Evolutionary conservation across 1,140 invertebrate genomes (phyloP), one percentile per base, ranked within the genome.

Genomic region (Euura saliciscinereae): DNA sequence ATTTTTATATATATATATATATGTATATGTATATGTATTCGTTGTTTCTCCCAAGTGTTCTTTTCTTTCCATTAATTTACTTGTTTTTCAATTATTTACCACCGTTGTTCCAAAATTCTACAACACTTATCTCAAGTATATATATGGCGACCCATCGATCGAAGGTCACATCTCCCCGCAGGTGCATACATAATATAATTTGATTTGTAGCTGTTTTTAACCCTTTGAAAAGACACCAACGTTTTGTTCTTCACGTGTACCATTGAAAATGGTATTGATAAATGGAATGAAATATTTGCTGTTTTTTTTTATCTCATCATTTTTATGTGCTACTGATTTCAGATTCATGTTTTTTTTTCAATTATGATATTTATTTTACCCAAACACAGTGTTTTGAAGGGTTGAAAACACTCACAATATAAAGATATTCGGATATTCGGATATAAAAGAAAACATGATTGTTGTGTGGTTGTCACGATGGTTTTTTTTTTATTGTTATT

Each of bases 151-250:
- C 51, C 8, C 10, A 59, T 59, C 51, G 51, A 59, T 59, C 51
- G 51, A 59, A 59, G 51, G n/a, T 59, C 51, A 59, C 1, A n/a
- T n/a, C 51, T 59, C 51, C 13, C 51, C 13, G 51, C 51, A 59
- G 51, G 51, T 59, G 51, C 51, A 59, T 59, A 59, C 13, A 59
- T 59, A 59, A 11, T 59, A 59, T 59, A 59, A 59, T 59, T 59
- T n/a, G 51, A 59, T 59, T 59, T 59, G 28, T 28, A 59, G 51
- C 51, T 59, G 10, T 59, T 28, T 28, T 28, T 28, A 28, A 28
- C 28, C 28, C 28, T 28, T 28, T 28, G 28, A 28, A 28, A 28
- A 28, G 28, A 28, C 28, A 28, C 28, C 28, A 28, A 28, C 28
- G 28, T 28, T 28, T 28, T 28, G 28, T 28, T 28, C 28, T 28